Conservation (phyloP, 2,797 vertebrate genomes). For the Acestrorhynchus altus region DNA sequence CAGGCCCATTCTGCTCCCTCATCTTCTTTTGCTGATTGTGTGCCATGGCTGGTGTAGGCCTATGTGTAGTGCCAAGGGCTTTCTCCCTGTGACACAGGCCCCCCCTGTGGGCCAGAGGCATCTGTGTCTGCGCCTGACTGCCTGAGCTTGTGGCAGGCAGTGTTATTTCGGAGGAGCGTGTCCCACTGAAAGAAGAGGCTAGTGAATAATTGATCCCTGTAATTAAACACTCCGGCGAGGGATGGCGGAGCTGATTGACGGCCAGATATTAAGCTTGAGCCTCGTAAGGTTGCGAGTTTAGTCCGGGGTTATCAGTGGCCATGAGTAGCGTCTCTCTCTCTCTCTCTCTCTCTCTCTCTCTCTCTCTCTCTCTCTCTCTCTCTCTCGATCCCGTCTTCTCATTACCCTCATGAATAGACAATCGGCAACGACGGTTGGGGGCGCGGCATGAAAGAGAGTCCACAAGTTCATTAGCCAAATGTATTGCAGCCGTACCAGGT, state of each 20-base stretch:
- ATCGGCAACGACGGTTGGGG: slow-evolving; percentile 78
- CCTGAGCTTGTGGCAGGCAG: slow-evolving; percentile 64
- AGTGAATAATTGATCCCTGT: slow-evolving; percentile 86
- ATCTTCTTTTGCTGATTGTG: slow-evolving; percentile 1
- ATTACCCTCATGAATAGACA: slow-evolving; percentile 86
- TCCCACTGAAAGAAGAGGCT: slow-evolving; percentile 81
- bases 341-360: slow-evolving; percentile 52
- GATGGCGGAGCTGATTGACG: slow-evolving; percentile 84
- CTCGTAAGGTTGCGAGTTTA: slow-evolving; percentile 84
- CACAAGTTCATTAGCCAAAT: slow-evolving; percentile 84
- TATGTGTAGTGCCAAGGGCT: slow-evolving; percentile 12
- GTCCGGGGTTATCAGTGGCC: slow-evolving; percentile 85
- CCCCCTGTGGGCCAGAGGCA: slow-evolving; percentile 13
- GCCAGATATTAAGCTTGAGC: slow-evolving; percentile 85
- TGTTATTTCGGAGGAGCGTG: slow-evolving; percentile 72
- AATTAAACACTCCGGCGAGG: slow-evolving; percentile 85
- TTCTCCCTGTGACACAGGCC: slow-evolving; percentile 34
- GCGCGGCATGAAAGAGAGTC: slow-evolving; percentile 81
- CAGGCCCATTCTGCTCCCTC: background rate
- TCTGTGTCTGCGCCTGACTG: slow-evolving; percentile 54
- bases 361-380: slow-evolving; percentile 57
- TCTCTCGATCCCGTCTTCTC: slow-evolving; percentile 72
- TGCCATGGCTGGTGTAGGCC: background rate
- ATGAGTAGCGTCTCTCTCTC: slow-evolving; percentile 62
- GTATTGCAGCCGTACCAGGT: slow-evolving; percentile 72